A percentile compares a stretch with the other conserved stretches of the same genome.
Evolutionary conservation across 2,113 vertebrate species (phyloP).

Genomic region (Etia nguti): DNA sequence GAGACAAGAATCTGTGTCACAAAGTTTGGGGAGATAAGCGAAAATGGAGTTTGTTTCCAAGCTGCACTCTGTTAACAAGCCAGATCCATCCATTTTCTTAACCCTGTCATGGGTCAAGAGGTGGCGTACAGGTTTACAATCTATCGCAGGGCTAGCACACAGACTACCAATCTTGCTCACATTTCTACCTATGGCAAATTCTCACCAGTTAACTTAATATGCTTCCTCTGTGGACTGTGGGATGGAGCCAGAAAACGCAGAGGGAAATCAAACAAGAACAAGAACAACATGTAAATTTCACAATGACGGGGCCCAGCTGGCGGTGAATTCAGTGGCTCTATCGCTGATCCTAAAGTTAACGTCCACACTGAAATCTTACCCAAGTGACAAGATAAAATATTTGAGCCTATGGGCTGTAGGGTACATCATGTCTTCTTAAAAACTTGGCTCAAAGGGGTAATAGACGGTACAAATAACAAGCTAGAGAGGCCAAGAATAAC

Average conservation of each 20-base stretch:
- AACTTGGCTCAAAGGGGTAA: neutral
- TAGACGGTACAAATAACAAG: neutral
- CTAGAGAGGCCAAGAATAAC: neutral
- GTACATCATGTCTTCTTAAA: neutral
- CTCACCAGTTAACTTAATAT: neutral
- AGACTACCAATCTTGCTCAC: neutral
- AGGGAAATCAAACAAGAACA: neutral
- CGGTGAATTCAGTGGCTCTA: neutral
- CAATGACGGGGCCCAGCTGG: neutral
- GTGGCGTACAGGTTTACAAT: neutral
- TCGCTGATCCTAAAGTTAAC: neutral
- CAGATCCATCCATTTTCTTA: neutral
- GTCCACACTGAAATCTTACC: neutral
- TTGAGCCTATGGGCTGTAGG: neutral
- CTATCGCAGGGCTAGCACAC: neutral
- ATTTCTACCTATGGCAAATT: neutral
- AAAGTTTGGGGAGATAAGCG: neutral
- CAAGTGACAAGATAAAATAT: neutral
- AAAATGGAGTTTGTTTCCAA: neutral
- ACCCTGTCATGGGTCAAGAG: neutral
- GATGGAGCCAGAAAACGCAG: neutral
- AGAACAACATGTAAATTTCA: neutral
- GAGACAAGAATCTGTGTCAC: neutral
- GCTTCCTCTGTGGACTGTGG: neutral
- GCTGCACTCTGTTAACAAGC: neutral